Evolutionary conservation across 2,797 vertebrate species (phyloP), one percentile per base, ranked within the genome.

Genomic region (Yasuhikotakia modesta): DNA sequence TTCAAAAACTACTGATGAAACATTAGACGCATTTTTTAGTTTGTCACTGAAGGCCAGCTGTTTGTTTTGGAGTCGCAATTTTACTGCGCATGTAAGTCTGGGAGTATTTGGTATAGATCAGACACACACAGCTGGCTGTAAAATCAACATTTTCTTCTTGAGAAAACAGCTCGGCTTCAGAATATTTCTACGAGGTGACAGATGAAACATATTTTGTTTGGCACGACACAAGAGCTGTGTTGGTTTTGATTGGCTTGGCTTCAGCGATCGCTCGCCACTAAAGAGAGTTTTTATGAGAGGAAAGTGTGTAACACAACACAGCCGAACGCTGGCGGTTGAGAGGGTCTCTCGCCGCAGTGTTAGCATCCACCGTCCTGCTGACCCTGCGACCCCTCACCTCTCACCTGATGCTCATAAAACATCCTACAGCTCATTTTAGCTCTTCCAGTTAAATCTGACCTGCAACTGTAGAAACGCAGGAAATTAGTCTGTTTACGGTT

Each of bases 371-470:
- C 68, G 81, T 12, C 86, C 85, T 71, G 17, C 63, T 79, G 84
- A 81, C 78, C 57, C 80, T 79, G 82, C 83, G 81, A 81, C 82
- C 70, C 80, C 81, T 87, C 85, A 84, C 75, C 81, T 90, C 82
- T 89, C 91, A 92, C 89, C 92, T 83, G 85, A 85, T 86, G 83
- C 86, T 87, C 90, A 86, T 90, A 87, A 90, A 91, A 86, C 74
- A 14, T 89, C 91, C 90, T 92, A 88, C 89, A 90, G 89, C 89
- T 92, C 87, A 88, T 91, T 92, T 91, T 88, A 92, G 46, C 86
- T 88, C 87, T 83, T 61, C 0, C 81, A 88, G 84, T 82, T 10
- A 24, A 86, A n/a, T 21, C 21, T 57, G 32, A 52, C 21, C 27
- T 12, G 46, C 21, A 17, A 5, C 35, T 64, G 45, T 50, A 64